These are phyloP conservation scores for Protosalanx chinensis DNA, from an alignment of 2,797 vertebrate genomes.

Conservation along the genomic window DNA sequence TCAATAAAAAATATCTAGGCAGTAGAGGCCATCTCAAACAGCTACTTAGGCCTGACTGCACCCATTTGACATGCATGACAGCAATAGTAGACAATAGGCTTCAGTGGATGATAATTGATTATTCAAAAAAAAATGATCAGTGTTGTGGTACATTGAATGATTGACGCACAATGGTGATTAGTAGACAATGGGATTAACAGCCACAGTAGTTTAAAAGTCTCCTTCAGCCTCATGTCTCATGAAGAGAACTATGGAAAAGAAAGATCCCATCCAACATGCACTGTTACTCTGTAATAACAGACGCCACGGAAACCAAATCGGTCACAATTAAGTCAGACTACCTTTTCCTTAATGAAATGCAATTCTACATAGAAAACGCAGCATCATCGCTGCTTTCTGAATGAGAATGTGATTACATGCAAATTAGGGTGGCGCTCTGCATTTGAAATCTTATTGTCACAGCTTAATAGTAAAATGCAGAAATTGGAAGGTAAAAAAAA, in stretches of 20 bases:
- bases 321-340: slow-evolving; percentile 40
- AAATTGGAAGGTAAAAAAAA: slow-evolving; percentile 54
- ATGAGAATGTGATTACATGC: slow-evolving; percentile 69
- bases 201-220: background rate
- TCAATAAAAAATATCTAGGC: too few relatives aligned
- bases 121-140: too few relatives aligned
- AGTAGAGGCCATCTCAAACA: too few relatives aligned
- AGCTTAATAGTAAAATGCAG: slow-evolving; percentile 62
- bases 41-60: too few relatives aligned
- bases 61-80: too few relatives aligned
- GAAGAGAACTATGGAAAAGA: slow-evolving; percentile 3
- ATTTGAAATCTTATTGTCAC: slow-evolving; percentile 67
- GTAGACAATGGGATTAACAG: background rate
- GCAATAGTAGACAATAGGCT: too few relatives aligned
- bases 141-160: too few relatives aligned
- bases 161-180: too few relatives aligned
- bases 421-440: slow-evolving; percentile 66
- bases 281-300: slow-evolving; percentile 28
- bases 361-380: slow-evolving; percentile 68
- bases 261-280: slow-evolving; percentile 22
- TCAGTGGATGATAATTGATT: too few relatives aligned
- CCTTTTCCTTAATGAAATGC: slow-evolving; percentile 57
- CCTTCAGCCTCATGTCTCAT: background rate
- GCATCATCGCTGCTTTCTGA: slow-evolving; percentile 67
- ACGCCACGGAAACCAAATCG: slow-evolving; percentile 15